These are phyloP conservation scores for Danaus melanippus DNA, from an alignment of 1,140 invertebrate genomes.

Conservation along the genomic window DNA sequence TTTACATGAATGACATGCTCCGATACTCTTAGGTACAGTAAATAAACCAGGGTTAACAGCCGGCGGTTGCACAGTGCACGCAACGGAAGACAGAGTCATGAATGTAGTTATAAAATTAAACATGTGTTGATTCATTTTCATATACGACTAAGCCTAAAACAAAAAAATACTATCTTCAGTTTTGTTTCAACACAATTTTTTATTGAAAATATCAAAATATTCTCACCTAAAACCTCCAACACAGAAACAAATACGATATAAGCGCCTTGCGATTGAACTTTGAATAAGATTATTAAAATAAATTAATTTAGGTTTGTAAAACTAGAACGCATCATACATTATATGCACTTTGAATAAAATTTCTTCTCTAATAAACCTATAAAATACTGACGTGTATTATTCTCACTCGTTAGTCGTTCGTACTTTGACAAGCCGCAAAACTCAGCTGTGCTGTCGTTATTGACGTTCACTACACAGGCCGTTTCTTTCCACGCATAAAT, in stretches of 20 bases:
- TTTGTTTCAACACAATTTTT: conserved; percentile 1
- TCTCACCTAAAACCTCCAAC: conserved; percentile 1
- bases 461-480: conserved; percentile 7
- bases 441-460: conserved; percentile 5
- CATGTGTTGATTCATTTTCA: conserved; percentile 18
- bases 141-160: conserved; percentile 24
- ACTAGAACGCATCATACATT: conserved; percentile 3
- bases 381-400: conserved; percentile 52
- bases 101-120: conserved; percentile 24
- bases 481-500: conserved; percentile 9
- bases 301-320: neutral
- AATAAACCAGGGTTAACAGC: conserved; percentile 38
- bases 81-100: conserved; percentile 26
- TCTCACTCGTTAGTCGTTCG: conserved; percentile 28
- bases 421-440: conserved; percentile 23
- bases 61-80: conserved; percentile 33
- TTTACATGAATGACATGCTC: conserved; percentile 84
- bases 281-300: neutral
- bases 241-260: neutral
- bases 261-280: neutral
- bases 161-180: conserved; percentile 7
- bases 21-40: conserved; percentile 39
- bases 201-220: conserved; percentile 6
- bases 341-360: conserved; percentile 5
- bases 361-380: conserved; percentile 19